Conservation (phyloP, 2,113 vertebrate species). For the Syrrhaptes paradoxus region DNA sequence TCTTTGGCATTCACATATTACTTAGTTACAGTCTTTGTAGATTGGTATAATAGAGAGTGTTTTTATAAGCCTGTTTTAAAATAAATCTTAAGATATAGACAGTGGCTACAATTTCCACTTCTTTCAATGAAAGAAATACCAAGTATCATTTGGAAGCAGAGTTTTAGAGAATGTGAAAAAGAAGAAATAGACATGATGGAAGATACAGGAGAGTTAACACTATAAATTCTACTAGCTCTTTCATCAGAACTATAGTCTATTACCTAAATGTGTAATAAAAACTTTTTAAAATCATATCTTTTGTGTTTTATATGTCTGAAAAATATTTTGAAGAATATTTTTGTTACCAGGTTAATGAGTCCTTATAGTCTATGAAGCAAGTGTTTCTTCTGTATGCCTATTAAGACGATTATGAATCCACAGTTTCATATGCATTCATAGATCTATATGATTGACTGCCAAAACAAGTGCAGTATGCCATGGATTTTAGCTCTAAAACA, state of each 20-base stretch:
- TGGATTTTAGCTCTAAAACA: background rate
- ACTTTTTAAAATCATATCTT: background rate
- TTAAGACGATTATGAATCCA: background rate
- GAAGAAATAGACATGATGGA: background rate
- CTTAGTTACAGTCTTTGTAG: background rate
- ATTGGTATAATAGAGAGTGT: background rate
- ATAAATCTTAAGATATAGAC: background rate
- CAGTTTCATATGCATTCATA: background rate
- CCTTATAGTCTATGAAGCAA: background rate
- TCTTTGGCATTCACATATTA: background rate
- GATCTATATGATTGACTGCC: background rate
- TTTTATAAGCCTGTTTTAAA: background rate
- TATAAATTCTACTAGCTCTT: background rate
- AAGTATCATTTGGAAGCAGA: background rate
- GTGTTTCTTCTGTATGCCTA: background rate
- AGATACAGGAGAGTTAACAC: background rate
- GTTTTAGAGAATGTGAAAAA: background rate
- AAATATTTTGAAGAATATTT: background rate
- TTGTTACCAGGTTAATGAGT: background rate
- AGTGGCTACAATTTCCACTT: background rate
- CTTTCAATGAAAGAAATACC: background rate
- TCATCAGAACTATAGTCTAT: background rate
- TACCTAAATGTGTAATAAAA: background rate
- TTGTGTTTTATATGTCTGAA: background rate
- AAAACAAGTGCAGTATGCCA: background rate